Conservation (phyloP, 2,888 invertebrate genomes). For the Yponomeuta plumbellus region DNA sequence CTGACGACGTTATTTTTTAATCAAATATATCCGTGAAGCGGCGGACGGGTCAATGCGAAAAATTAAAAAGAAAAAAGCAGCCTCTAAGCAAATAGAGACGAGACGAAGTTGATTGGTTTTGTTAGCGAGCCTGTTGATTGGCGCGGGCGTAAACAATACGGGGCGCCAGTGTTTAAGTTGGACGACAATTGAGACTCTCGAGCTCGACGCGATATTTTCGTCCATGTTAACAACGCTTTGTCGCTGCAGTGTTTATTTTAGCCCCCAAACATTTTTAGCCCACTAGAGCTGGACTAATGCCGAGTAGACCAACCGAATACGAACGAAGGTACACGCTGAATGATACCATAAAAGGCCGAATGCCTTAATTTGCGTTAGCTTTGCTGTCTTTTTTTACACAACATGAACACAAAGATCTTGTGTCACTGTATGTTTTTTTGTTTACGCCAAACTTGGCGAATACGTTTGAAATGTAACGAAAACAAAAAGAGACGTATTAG, state of each 20-base stretch:
- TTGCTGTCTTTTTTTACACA: background rate
- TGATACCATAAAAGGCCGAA: too few relatives aligned
- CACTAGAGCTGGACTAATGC: too few relatives aligned
- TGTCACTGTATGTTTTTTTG: slow-evolving; percentile 22
- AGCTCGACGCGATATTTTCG: slow-evolving; percentile 47
- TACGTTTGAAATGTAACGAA: too few relatives aligned
- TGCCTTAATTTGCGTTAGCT: too few relatives aligned
- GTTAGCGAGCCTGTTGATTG: slow-evolving; percentile 75
- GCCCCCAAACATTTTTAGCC: slow-evolving; percentile 6
- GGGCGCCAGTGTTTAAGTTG: slow-evolving; percentile 65
- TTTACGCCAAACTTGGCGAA: background rate
- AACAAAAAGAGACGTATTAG: too few relatives aligned
- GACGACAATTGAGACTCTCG: slow-evolving; percentile 66
- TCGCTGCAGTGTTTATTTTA: slow-evolving; percentile 32
- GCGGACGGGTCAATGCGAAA: slow-evolving; percentile 71
- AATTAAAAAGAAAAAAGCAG: slow-evolving; percentile 71
- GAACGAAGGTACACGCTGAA: background rate
- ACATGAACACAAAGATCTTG: background rate
- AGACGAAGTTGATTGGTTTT: slow-evolving; percentile 78
- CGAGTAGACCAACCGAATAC: too few relatives aligned
- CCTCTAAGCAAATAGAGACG: slow-evolving; percentile 76
- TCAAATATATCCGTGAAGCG: slow-evolving; percentile 73
- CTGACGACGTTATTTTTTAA: slow-evolving; percentile 78
- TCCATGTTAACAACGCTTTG: slow-evolving; percentile 43
- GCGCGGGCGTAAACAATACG: slow-evolving; percentile 72